Base-by-base conservation (phyloP, 2,113 vertebrate genomes). In the Charina bottae region DNA sequence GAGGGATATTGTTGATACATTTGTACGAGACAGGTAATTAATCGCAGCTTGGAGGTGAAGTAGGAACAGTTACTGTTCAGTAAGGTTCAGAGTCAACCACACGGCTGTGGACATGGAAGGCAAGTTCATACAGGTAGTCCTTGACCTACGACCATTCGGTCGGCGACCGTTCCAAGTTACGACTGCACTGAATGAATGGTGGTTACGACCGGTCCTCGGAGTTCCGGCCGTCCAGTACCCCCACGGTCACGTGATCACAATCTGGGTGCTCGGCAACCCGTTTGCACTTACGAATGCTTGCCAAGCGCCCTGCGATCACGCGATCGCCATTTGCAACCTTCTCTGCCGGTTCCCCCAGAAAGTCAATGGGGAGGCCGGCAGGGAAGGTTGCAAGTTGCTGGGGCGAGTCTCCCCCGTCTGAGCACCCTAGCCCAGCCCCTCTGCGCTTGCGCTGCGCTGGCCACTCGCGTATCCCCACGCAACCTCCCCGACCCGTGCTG, bases 1-100 rank as follows among this genome's bases (percentile, higher is more conserved):
- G 58, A 97, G 99, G 87, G 99, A 99, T 95, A 99, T 99, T 24
- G 98, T 99, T 0, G 99, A 99, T 62, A 96, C 92, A 0, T 99
- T 99, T 3, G 98, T 99, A 72, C 96, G 98, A 78, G 97, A 98
- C 97, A 98, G 98, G 98, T 99, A 92, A 92, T 6, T 49, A 42
- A 37, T 21, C 68, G 1, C 33, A 33, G 33, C 6, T 7, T 13
- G 28, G 4, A 68, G 12, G 2, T 33, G 28, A 68, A 68, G 72
- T 49, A 49, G 49, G 49, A 49, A 49, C 49, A 49, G 6, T 7
- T 49, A 49, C 49, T 49, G 33, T 7, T 15, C 21, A 26, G 49
- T 19, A 33, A 28, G 24, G 19, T 37, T 24, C 85, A 46, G n/a
- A 78, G 54, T 78, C 53, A 21, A 0, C 26, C 1, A 26, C 12